Conservation (phyloP, 2,797 vertebrate species). For the Oreonectes daqikongensis region DNA sequence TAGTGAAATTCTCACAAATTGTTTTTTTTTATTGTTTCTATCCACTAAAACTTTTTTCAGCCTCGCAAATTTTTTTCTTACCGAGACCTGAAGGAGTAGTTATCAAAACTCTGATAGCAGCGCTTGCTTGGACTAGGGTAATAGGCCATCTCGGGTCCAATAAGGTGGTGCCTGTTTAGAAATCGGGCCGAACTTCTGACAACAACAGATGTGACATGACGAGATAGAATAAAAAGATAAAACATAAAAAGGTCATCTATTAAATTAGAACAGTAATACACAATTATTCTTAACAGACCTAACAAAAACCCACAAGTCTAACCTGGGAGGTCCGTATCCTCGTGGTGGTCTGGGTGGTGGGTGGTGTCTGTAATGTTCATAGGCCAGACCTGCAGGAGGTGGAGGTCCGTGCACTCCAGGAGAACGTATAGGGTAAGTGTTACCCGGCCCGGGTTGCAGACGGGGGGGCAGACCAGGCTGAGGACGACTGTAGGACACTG, state of each 20-base stretch:
- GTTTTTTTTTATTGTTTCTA: too few relatives aligned
- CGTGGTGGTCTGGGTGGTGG: constrained; percentile 72
- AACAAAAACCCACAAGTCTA: constrained; percentile 36
- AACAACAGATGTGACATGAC: constrained; percentile 46
- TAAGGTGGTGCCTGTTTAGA: constrained; percentile 80
- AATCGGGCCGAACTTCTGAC: constrained; percentile 79
- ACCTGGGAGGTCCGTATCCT: constrained; percentile 83
- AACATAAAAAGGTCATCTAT: background rate
- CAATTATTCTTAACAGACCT: background rate
- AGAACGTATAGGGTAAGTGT: constrained; percentile 65
- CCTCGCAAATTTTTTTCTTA: constrained; percentile 58
- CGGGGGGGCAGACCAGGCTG: constrained; percentile 78
- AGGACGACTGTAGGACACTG: constrained; percentile 75
- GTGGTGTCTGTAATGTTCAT: constrained; percentile 80
- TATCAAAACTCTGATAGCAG: constrained; percentile 85
- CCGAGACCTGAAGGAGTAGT: constrained; percentile 84
- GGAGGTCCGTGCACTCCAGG: constrained; percentile 64
- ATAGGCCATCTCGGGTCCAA: constrained; percentile 82
- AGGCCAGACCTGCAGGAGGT: constrained; percentile 71
- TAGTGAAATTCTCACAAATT: too few relatives aligned
- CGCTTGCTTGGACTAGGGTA: constrained; percentile 79
- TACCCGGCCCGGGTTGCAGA: constrained; percentile 73
- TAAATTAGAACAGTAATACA: background rate
- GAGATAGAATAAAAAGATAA: constrained; percentile 1
- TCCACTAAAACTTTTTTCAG: background rate